Percentiles rank a stretch among this genome's conserved stretches.
phyloP scores from a whole-genome alignment of 2,113 vertebrate genomes.

The Rousettus leschenaultii region DNA sequence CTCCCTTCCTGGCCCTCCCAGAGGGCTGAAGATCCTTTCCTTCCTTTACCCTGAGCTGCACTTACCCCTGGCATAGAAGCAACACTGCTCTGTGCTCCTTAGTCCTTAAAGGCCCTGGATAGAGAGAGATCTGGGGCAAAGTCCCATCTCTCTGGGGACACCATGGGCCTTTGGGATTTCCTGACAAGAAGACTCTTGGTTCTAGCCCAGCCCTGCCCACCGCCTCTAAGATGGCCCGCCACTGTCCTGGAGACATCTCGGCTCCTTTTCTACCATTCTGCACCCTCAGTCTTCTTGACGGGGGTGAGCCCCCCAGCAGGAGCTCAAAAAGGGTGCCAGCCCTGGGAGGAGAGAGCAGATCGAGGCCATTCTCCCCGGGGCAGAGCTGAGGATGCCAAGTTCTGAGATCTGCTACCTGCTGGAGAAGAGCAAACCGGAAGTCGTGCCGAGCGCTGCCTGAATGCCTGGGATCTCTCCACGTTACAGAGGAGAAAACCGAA shows the following conservation, averaged over 20 bases:
- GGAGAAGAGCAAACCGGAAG: not conserved
- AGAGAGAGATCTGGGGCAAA: not conserved
- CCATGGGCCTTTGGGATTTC: not conserved
- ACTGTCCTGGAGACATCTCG: too few species aligned
- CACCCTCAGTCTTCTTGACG: not conserved
- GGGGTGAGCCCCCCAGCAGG: not conserved
- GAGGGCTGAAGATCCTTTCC: not conserved
- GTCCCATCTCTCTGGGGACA: not conserved
- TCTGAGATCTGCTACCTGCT: not conserved
- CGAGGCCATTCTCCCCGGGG: not conserved
- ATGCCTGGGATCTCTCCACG: not conserved
- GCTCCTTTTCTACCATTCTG: not conserved
- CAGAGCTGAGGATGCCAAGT: not conserved
- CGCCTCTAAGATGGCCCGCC: not conserved
- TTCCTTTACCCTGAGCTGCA: not conserved
- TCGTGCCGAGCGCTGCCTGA: rapidly evolving
- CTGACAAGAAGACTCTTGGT: not conserved
- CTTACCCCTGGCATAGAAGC: not conserved
- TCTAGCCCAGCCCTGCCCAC: not conserved
- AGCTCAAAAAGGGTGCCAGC: too few species aligned
- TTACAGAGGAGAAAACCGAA: too few species aligned
- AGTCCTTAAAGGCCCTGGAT: not conserved
- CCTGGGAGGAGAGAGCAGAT: not conserved
- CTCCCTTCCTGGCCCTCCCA: not conserved
- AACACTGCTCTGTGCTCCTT: not conserved